A percentile compares a stretch with the other conserved stretches of the same genome.
Evolutionary conservation across 1,140 invertebrate species (phyloP).

Genomic region (Apis mellifera): Amel_HAv3.1 CM009933.2:6740001-6740500

Average conservation of each 20-base stretch:
- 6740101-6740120: neutral
- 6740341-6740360: neutral
- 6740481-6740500: conserved; percentile 2
- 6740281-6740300: neutral
- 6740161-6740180: too few species aligned
- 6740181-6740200: neutral
- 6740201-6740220: neutral
- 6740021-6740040: neutral
- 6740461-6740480: neutral
- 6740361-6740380: conserved; percentile 23
- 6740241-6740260: conserved; percentile 8
- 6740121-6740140: conserved; percentile 14
- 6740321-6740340: conserved; percentile 1
- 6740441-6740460: neutral
- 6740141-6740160: conserved; percentile 1
- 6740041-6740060: neutral
- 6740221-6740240: conserved; percentile 40
- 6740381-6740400: conserved; percentile 1
- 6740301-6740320: neutral
- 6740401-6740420: conserved; percentile 25
- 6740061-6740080: neutral
- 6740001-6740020: neutral
- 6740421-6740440: neutral
- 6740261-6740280: neutral
- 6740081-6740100: conserved; percentile 39